Conservation (phyloP, 2,113 vertebrate species). For the Leptobrachium leishanense region DNA sequence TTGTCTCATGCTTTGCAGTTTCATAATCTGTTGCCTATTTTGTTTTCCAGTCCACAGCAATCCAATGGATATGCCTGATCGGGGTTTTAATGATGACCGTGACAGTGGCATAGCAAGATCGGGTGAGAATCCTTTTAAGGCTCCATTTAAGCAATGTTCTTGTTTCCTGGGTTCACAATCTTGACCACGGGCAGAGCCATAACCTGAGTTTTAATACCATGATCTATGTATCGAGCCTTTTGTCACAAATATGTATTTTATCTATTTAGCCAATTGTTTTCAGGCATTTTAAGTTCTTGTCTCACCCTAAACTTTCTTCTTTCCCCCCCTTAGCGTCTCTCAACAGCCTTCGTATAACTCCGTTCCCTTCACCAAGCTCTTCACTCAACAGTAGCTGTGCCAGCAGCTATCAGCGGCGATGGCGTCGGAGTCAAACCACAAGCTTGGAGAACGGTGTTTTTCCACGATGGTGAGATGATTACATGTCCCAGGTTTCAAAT, state of each 20-base stretch:
- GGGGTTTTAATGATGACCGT: conserved; percentile 86
- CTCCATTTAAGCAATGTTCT: background rate
- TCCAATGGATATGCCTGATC: conserved; percentile 98
- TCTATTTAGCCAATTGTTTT: no score
- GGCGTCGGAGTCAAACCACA: conserved; percentile 96
- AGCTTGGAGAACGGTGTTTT: conserved; percentile 97
- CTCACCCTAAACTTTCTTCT: background rate
- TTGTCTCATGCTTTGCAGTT: no score
- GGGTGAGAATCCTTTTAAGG: conserved; percentile 69
- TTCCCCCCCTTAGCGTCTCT: conserved; percentile 79
- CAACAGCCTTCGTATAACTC: conserved; percentile 94
- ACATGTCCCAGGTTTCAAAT: no score
- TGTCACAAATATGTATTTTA: no score
- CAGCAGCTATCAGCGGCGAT: conserved; percentile 95
- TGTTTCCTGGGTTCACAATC: background rate
- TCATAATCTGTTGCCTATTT: conserved; percentile 16
- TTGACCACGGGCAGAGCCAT: no score
- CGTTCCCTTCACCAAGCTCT: conserved; percentile 93
- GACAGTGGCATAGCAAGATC: conserved; percentile 97
- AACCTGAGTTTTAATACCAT: no score
- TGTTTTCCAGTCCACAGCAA: conserved; percentile 89
- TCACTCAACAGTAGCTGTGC: conserved; percentile 95
- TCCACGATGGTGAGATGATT: conserved; percentile 85
- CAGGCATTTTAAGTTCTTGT: background rate
- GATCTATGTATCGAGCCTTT: no score